Base-by-base conservation (phyloP, 2,797 vertebrate genomes). In the Siniperca undulata region DNA sequence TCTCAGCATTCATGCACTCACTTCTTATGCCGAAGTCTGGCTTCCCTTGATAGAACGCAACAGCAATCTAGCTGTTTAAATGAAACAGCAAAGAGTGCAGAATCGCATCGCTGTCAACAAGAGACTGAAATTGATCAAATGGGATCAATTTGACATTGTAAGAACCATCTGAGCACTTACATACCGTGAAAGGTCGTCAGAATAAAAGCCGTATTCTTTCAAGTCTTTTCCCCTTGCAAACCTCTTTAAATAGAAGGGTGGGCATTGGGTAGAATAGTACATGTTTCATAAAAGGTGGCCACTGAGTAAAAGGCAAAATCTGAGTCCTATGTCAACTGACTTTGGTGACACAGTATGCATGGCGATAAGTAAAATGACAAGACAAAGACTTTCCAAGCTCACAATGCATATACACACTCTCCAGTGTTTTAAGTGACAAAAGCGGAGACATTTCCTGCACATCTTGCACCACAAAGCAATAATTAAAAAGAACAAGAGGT, bases 401-500 rank as follows among this genome's bases (percentile, higher is more conserved):
- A 96, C 95, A 91, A 94, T 94, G 94, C 93, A 91, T 96, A 95
- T 97, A 96, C 97, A 96, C 96, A 96, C 95, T 96, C 95, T 97
- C 96, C 97, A 97, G 97, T 97, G 97, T 97, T 97, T 96, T 94
- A 95, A 96, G 92, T 91, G 94, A 97, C 96, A 97, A 95, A 96
- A 95, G 95, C 94, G 81, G 95, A 96, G 94, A 97, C 94, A 92
- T 95, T 96, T 96, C 95, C 95, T 93, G 92, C 95, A 95, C 95
- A 96, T 97, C 94, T 96, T 96, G 96, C 93, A 97, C 96, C 96
- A 97, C 93, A 94, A 96, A 96, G 94, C 94, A 94, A 92, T 94
- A 94, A 91, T 89, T 85, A 93, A 92, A 95, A 90, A 93, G 89
- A 88, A 94, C 90, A 92, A 94, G 91, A 94, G 93, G 91, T 94